Evolutionary conservation across 1,140 invertebrate species (phyloP), one percentile per base, ranked within the genome.

Genomic region (Drosophila sp.): DNA sequence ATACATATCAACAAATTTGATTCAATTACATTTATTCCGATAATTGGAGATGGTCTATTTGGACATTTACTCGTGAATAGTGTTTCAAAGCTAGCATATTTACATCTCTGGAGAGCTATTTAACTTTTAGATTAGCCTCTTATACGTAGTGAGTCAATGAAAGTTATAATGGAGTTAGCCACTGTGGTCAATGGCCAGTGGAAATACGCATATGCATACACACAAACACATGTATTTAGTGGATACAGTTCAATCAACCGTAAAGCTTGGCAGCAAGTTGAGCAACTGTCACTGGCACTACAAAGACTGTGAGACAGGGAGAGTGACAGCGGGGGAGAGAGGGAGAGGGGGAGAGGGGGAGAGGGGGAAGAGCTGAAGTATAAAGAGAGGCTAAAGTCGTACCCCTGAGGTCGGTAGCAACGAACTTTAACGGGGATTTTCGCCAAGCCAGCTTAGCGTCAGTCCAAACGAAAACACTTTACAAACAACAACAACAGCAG

Each of bases 371-470:
- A 7, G n/a, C n/a, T n/a, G n/a, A n/a, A n/a, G 27, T 6, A 11
- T 36, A 4, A 1, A 13, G 36, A 13, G 6, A 18, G 21, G 27
- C 46, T 48, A 48, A 11, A 27, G 59, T 18, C 36, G 45, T 51
- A 29, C 36, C 14, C 62, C 43, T 51, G 54, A 58, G 62, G 53
- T 66, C 27, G 63, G 64, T 67, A 46, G 70, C 70, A 72, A 72
- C 70, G 70, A 72, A 72, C 70, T 72, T 72, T 72, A 72, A 61
- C 70, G 70, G 70, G 70, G 70, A 72, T 72, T 72, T 72, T 63
- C 70, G 70, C 14, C 66, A 43, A 71, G 53, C 77, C 75, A 81
- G 78, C 79, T 81, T 81, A 81, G 59, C 81, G 79, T 72, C 79
- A 78, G 70, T 72, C 70, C 70, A 72, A 72, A 72, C 70, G 67